Percentiles rank a stretch among this genome's conserved stretches.
Conservation (phyloP, 2,113 vertebrate species). For the Brienomyrus longianalis region DNA sequence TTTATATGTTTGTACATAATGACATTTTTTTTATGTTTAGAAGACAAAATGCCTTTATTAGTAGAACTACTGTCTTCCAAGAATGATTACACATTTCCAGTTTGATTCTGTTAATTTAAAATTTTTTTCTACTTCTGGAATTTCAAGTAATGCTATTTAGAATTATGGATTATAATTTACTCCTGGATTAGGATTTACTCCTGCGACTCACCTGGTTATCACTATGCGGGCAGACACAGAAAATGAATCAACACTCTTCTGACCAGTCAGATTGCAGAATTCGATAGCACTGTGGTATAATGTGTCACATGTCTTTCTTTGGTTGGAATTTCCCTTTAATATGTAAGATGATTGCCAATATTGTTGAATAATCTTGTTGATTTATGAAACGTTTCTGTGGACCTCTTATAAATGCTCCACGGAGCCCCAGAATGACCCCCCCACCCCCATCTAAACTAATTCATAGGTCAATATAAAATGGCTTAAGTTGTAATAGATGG, state of each 20-base stretch:
- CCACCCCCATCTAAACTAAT: neutral
- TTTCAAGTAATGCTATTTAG: neutral
- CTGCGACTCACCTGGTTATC: neutral
- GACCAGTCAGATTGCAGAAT: neutral
- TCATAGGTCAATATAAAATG: neutral
- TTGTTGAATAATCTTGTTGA: neutral
- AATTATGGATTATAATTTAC: neutral
- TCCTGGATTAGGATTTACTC: neutral
- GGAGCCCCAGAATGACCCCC: neutral
- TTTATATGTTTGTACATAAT: neutral
- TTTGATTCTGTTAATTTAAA: neutral
- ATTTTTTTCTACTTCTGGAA: neutral
- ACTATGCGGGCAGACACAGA: neutral
- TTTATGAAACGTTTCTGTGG: neutral
- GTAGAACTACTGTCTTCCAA: neutral
- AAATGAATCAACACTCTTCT: neutral
- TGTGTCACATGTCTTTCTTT: neutral
- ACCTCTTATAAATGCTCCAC: neutral
- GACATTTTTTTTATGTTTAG: neutral
- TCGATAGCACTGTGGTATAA: neutral
- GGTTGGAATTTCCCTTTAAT: neutral
- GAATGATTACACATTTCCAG: neutral
- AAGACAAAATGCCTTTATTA: neutral
- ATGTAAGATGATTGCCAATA: neutral
- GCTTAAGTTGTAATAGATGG: neutral